These are phyloP conservation scores for Engraulis encrasicolus DNA, from an alignment of 2,113 vertebrate genomes.

Conservation along the genomic window DNA sequence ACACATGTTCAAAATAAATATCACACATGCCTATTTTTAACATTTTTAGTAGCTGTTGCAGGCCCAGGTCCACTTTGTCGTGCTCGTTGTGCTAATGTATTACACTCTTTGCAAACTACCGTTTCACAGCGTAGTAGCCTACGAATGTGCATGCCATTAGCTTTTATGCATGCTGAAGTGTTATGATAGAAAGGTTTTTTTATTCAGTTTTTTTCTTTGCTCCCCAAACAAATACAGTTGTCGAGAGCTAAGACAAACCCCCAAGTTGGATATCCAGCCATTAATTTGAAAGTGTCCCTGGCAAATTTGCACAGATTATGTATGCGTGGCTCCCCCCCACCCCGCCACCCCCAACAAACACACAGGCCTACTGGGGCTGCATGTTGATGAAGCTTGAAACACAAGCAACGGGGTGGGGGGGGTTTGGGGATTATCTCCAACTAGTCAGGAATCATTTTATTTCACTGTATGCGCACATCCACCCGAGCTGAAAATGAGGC, in stretches of 20 bases:
- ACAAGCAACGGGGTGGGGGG: constrained; percentile 47
- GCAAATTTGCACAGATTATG: constrained; percentile 46
- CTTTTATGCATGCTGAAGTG: not conserved
- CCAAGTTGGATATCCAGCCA: constrained; percentile 28
- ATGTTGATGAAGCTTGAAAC: constrained; percentile 51
- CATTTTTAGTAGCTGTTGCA: constrained; percentile 65
- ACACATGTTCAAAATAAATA: constrained; percentile 61
- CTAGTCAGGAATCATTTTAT: constrained; percentile 57
- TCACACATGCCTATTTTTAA: constrained; percentile 65
- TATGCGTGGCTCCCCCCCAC: constrained; percentile 25
- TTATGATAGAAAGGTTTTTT: not conserved
- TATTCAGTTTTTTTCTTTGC: not conserved
- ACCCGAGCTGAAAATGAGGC: constrained; percentile 54
- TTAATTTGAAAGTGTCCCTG: constrained; percentile 35
- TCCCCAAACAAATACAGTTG: not conserved
- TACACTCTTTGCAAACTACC: constrained; percentile 41
- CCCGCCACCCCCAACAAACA: constrained; percentile 43
- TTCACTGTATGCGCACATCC: constrained; percentile 30
- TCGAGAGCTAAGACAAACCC: constrained; percentile 34
- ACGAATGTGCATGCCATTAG: constrained; percentile 13
- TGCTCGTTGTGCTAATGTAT: constrained; percentile 60
- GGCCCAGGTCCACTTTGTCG: constrained; percentile 65
- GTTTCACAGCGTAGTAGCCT: constrained; percentile 13
- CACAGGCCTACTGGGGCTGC: constrained; percentile 40
- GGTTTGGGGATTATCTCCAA: constrained; percentile 60